Evolutionary conservation across 2,113 vertebrate species (phyloP).

Genomic region (Gymnocephalus cernua): DNA sequence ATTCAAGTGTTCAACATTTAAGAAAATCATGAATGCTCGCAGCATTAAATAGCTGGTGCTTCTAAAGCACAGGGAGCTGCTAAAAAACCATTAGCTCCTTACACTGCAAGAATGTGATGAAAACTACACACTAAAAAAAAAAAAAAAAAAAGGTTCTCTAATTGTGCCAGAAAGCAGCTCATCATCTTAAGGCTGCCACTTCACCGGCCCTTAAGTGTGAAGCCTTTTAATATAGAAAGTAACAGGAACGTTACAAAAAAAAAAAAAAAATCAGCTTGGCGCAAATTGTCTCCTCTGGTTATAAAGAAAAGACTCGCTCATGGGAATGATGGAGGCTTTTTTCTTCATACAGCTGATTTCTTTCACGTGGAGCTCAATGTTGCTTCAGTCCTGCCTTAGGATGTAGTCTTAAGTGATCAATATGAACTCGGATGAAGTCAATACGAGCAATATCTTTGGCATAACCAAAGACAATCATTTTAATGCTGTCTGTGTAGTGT

Average conservation of each 20-base stretch:
- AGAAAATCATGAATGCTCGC: conserved; percentile 37
- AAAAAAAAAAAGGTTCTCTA: conserved; percentile 8
- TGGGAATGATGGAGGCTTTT: conserved; percentile 19
- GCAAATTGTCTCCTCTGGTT: conserved; percentile 32
- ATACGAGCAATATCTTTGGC: conserved; percentile 80
- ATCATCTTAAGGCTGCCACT: conserved; percentile 21
- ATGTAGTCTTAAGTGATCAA: conserved; percentile 48
- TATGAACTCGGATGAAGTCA: conserved; percentile 52
- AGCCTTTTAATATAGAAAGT: conserved; percentile 34
- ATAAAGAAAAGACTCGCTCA: conserved; percentile 10
- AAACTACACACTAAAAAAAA: conserved; percentile 48
- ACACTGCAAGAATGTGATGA: conserved; percentile 26
- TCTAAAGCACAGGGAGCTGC: conserved; percentile 46
- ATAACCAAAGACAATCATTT: conserved; percentile 82
- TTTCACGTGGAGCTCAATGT: conserved; percentile 40
- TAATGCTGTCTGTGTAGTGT: conserved; percentile 65
- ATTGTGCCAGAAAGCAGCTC: conserved; percentile 42
- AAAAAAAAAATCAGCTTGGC: neutral
- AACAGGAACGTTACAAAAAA: conserved; percentile 27
- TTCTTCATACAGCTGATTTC: conserved; percentile 30
- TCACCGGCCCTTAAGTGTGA: conserved; percentile 21
- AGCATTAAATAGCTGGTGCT: conserved; percentile 51
- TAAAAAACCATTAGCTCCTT: conserved; percentile 39
- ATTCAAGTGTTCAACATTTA: conserved; percentile 49
- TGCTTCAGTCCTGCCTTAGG: conserved; percentile 67